Evolutionary conservation across 2,797 vertebrate genomes (phyloP).

Genomic region (Bradypodion ventrale): DNA sequence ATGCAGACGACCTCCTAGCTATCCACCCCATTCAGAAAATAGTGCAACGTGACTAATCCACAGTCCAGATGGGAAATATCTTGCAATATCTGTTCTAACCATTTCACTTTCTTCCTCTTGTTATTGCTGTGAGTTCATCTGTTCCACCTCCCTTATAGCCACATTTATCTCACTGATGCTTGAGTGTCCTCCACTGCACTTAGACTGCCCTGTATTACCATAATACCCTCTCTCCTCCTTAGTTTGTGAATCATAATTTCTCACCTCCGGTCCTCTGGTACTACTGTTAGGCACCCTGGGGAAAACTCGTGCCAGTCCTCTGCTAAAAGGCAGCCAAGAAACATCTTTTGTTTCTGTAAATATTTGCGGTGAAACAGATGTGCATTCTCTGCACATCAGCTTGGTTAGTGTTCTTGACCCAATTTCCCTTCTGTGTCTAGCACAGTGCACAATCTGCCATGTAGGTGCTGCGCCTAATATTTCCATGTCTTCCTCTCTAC

Average conservation of each 20-base stretch:
- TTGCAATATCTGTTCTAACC: background rate
- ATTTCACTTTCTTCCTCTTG: too few species aligned
- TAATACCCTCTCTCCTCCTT: background rate
- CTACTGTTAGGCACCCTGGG: background rate
- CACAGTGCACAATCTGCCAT: background rate
- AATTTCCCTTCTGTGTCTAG: background rate
- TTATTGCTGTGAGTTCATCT: too few species aligned
- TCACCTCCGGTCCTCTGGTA: background rate
- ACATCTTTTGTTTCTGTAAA: background rate
- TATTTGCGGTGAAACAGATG: background rate
- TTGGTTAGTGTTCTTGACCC: background rate
- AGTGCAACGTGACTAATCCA: background rate
- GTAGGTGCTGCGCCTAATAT: background rate
- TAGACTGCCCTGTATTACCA: background rate
- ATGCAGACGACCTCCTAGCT: background rate
- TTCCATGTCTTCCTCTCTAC: background rate
- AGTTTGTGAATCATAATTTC: background rate
- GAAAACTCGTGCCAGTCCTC: too few species aligned
- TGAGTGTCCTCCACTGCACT: background rate
- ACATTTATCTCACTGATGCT: background rate
- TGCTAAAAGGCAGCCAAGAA: background rate
- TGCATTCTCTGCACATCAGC: background rate
- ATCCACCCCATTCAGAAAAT: background rate
- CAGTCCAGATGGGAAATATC: background rate
- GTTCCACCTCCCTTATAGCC: background rate